Conservation (phyloP, 2,797 vertebrate species). For the Phataginus tetradactyla region DNA sequence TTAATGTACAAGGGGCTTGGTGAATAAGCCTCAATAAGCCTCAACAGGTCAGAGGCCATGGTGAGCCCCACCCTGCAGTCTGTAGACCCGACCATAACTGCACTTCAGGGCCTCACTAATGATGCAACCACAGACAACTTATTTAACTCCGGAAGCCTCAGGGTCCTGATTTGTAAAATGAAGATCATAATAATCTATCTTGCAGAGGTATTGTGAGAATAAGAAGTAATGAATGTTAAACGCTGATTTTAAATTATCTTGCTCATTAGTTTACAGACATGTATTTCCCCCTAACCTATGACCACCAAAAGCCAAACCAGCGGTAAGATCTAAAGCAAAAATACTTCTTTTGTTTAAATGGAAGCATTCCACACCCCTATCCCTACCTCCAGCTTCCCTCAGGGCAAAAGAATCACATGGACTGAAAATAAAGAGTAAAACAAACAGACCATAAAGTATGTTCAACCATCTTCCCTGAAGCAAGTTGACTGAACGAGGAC, state of each 20-base stretch:
- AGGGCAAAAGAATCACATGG: background rate
- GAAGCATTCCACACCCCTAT: background rate
- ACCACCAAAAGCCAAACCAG: background rate
- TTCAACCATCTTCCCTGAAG: background rate
- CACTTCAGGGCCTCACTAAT: background rate
- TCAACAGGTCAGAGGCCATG: background rate
- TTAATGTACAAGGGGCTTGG: background rate
- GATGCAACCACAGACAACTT: background rate
- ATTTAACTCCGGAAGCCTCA: background rate
- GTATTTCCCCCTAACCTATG: background rate
- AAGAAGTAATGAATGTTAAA: background rate
- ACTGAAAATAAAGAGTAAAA: background rate
- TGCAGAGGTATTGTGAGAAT: background rate
- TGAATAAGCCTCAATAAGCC: background rate
- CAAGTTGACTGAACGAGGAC: background rate
- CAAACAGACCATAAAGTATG: background rate
- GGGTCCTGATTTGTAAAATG: background rate
- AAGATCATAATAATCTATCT: background rate
- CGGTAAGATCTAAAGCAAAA: slow-evolving; percentile 16
- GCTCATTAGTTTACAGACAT: background rate
- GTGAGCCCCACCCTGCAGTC: background rate
- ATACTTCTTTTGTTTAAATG: background rate
- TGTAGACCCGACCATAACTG: background rate
- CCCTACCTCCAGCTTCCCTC: background rate
- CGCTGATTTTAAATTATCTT: background rate